These are phyloP conservation scores for Germaria angustata DNA, from an alignment of 2,888 invertebrate genomes.

Conservation along the genomic window DNA sequence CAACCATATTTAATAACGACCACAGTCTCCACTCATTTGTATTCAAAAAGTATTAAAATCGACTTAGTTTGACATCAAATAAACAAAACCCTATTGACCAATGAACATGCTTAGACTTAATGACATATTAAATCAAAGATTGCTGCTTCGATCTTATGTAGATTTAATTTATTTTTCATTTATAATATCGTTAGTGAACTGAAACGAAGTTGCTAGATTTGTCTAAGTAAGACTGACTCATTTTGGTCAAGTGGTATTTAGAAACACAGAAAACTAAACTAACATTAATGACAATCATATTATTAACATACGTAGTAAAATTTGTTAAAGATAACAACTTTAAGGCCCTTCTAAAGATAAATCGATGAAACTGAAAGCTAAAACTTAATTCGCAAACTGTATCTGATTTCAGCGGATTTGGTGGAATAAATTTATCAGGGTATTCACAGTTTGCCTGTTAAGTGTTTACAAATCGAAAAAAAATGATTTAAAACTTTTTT, in stretches of 20 bases:
- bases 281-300: slow-evolving; percentile 7
- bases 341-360: neutral
- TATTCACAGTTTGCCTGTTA: neutral
- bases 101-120: too few species aligned
- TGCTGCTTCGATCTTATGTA: too few species aligned
- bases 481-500: too few species aligned
- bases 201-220: too few species aligned
- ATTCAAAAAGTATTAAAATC: slow-evolving; percentile 13
- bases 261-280: neutral
- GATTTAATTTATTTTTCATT: too few species aligned
- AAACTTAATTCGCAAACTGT: neutral
- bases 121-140: too few species aligned
- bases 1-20: neutral
- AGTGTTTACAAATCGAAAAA: neutral
- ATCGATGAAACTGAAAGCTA: neutral
- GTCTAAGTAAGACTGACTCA: too few species aligned
- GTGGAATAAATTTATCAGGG: neutral
- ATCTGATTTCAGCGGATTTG: neutral
- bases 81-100: too few species aligned
- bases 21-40: slow-evolving; percentile 1
- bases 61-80: slow-evolving; percentile 4
- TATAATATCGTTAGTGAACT: too few species aligned
- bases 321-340: neutral
- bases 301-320: slow-evolving; percentile 25
- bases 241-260: neutral